Percentiles rank a stretch among this genome's conserved stretches.
These are phyloP conservation scores for Glyptemys insculpta DNA, from an alignment of 2,797 vertebrate genomes.

Conservation along the genomic window DNA sequence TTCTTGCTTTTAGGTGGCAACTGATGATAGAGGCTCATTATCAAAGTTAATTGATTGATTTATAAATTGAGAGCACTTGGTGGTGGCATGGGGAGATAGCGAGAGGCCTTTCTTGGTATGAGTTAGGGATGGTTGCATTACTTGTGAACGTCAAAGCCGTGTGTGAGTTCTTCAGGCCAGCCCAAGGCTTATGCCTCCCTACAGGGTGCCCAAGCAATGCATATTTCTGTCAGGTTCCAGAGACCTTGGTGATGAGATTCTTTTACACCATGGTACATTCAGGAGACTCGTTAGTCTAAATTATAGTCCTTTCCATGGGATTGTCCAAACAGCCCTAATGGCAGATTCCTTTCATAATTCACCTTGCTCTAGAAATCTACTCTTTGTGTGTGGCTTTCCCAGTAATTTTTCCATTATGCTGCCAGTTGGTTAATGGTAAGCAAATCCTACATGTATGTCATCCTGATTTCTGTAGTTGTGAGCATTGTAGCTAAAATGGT, in stretches of 20 bases:
- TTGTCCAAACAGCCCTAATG: neutral
- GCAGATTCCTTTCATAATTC: neutral
- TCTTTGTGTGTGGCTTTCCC: accelerated
- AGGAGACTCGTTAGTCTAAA: neutral
- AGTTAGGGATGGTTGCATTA: neutral
- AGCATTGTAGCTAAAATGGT: neutral
- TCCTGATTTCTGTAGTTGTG: neutral
- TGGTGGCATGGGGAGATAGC: neutral
- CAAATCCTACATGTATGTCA: neutral
- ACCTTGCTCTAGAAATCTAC: neutral
- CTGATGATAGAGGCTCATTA: constrained; percentile 34
- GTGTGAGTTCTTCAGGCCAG: neutral
- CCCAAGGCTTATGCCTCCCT: neutral
- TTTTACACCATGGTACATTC: neutral
- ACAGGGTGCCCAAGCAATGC: neutral
- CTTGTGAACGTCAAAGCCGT: neutral
- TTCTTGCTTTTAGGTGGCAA: constrained; percentile 32
- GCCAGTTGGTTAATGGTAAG: no score
- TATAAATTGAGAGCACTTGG: neutral
- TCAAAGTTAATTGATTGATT: constrained; percentile 9
- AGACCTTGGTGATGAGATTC: neutral
- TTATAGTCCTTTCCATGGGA: no score
- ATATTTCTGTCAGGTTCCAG: neutral
- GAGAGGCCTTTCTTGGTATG: neutral
- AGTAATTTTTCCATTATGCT: neutral